Percentiles rank a stretch among this genome's conserved stretches.
phyloP scores from a whole-genome alignment of 1,140 invertebrate genomes.

The Lethrus apterus region DNA sequence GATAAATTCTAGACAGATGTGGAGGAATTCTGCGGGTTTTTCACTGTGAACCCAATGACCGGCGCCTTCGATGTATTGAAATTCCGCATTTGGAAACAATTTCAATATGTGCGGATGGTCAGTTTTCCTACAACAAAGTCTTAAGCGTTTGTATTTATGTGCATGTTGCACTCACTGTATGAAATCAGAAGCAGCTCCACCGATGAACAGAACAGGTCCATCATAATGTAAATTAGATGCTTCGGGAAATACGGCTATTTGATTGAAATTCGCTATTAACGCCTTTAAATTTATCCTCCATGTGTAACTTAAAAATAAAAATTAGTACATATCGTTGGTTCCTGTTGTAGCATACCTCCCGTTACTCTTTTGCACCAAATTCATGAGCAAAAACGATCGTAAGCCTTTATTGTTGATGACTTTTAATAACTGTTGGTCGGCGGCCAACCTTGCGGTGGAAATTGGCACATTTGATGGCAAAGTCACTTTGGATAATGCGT shows the following conservation, averaged over 20 bases:
- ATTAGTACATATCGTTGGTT: not conserved
- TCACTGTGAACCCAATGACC: conserved; percentile 89
- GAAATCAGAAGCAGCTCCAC: conserved; percentile 70
- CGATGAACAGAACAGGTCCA: conserved; percentile 74
- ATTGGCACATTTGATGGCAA: conserved; percentile 53
- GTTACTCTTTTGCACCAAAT: conserved; percentile 35
- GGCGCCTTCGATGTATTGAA: conserved; percentile 64
- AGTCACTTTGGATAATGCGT: conserved; percentile 53
- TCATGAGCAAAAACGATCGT: conserved; percentile 47
- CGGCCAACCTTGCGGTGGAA: conserved; percentile 56
- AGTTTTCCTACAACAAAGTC: conserved; percentile 42
- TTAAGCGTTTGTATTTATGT: not conserved
- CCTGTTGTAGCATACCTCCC: conserved; percentile 8
- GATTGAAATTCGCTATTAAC: conserved; percentile 34
- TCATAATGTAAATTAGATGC: conserved; percentile 48
- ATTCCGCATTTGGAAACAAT: conserved; percentile 64
- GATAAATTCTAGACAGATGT: conserved; percentile 46
- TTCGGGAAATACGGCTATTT: conserved; percentile 57
- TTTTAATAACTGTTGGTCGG: conserved; percentile 46
- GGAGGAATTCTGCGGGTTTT: conserved; percentile 70
- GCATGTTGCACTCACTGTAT: conserved; percentile 49
- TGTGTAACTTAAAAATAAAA: conserved; percentile 25
- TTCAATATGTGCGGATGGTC: conserved; percentile 59
- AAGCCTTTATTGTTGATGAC: conserved; percentile 42
- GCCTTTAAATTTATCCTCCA: conserved; percentile 41